Evolutionary conservation across 92 coral and sea anemone species (phyloP).

Genomic region (Paragorgia papillata): DNA sequence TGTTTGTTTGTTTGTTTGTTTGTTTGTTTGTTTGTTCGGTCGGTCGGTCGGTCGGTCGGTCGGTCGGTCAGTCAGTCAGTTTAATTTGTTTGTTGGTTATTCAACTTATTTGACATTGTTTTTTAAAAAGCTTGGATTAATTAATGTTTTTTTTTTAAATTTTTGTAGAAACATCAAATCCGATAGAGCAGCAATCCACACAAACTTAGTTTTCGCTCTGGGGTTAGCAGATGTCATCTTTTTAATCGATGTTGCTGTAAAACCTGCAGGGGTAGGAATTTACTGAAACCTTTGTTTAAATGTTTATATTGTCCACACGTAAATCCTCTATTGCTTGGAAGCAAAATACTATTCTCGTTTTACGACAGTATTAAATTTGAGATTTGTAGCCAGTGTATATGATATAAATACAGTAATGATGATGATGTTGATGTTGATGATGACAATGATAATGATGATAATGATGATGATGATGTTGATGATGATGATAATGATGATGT

Average conservation of each 20-base stretch:
- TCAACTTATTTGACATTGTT: background rate
- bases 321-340: too few species aligned
- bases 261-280: slow-evolving; percentile 16
- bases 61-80: background rate
- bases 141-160: background rate
- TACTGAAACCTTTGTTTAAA: too few species aligned
- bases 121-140: background rate
- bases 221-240: slow-evolving; percentile 33
- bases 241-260: slow-evolving; percentile 13
- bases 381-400: too few species aligned
- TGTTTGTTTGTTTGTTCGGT: background rate
- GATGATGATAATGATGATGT: too few species aligned
- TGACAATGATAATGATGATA: too few species aligned
- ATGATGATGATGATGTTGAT: too few species aligned
- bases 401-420: too few species aligned
- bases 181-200: slow-evolving; percentile 33
- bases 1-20: background rate
- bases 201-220: slow-evolving; percentile 28
- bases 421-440: too few species aligned
- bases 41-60: background rate
- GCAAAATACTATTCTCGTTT: too few species aligned
- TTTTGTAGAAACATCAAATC: slow-evolving; percentile 35
- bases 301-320: too few species aligned
- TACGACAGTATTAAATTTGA: too few species aligned
- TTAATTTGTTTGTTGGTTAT: background rate